Percentiles rank a stretch among this genome's conserved stretches.
Evolutionary conservation across 2,888 invertebrate species (phyloP).

Genomic region (Campoletis raptor): DNA sequence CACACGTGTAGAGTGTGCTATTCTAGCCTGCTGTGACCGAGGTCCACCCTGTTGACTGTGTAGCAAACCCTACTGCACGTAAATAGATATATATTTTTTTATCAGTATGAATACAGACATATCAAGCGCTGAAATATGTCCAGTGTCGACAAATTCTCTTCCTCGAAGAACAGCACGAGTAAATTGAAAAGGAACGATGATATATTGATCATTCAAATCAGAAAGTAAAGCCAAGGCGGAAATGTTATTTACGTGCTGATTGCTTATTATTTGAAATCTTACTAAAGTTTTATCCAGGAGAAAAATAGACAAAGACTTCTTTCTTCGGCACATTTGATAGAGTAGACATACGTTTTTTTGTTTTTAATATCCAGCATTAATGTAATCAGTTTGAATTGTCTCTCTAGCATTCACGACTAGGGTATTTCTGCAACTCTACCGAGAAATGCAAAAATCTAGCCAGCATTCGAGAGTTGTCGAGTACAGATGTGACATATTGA

Average conservation of each 20-base stretch:
- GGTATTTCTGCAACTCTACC: constrained; percentile 34
- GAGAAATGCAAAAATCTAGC: constrained; percentile 25
- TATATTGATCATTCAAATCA: background rate
- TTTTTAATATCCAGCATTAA: background rate
- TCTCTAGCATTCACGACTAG: constrained; percentile 17
- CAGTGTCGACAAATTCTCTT: background rate
- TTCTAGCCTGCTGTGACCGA: constrained; percentile 55
- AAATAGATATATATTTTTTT: background rate
- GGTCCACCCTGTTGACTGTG: constrained; percentile 46
- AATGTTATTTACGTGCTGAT: too few species aligned
- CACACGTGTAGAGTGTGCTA: constrained; percentile 61
- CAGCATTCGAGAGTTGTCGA: constrained; percentile 37
- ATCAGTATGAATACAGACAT: constrained; percentile 6
- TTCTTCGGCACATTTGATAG: background rate
- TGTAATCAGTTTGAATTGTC: constrained; percentile 3
- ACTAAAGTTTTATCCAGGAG: background rate
- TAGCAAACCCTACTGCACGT: constrained; percentile 44
- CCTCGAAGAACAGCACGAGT: background rate
- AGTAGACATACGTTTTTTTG: background rate
- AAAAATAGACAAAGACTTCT: background rate
- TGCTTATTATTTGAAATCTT: too few species aligned
- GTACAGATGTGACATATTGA: constrained; percentile 8
- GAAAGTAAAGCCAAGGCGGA: background rate
- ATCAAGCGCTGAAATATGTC: background rate
- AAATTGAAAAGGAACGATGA: background rate